These are phyloP conservation scores for Okapia johnstoni DNA, from an alignment of 2,113 vertebrate species.

Conservation along the genomic window DNA sequence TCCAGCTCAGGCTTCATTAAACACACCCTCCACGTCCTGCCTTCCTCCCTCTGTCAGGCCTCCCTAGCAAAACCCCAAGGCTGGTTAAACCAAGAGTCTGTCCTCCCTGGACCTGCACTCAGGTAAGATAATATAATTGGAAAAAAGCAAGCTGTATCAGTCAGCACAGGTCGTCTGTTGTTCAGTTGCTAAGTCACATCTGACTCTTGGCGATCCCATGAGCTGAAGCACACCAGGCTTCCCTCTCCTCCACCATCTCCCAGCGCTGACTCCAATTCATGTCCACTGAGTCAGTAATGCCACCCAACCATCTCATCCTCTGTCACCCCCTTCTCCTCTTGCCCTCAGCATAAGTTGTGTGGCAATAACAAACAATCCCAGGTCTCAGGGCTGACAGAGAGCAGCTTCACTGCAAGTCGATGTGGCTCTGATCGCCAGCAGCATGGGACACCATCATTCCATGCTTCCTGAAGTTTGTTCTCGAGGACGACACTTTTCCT, in stretches of 20 bases:
- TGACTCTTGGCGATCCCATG: neutral
- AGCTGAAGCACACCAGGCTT: neutral
- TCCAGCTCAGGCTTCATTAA: neutral
- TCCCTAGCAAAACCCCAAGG: neutral
- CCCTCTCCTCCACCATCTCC: neutral
- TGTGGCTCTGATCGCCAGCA: neutral
- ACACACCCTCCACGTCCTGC: neutral
- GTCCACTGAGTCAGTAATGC: neutral
- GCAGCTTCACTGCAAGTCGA: neutral
- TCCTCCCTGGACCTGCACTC: neutral
- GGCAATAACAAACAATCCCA: neutral
- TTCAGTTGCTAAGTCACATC: neutral
- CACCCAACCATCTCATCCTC: neutral
- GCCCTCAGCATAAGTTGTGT: neutral
- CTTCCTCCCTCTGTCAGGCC: neutral
- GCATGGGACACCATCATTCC: neutral
- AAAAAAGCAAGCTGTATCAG: neutral
- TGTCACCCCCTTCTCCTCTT: neutral
- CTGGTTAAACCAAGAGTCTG: neutral
- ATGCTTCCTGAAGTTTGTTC: neutral
- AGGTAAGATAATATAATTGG: neutral
- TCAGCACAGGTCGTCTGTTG: fast-evolving
- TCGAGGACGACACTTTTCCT: neutral
- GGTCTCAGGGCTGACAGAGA: neutral
- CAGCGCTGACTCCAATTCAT: neutral